Conservation (phyloP, 1,140 invertebrate species). For the Trichogramma pretiosum region DNA sequence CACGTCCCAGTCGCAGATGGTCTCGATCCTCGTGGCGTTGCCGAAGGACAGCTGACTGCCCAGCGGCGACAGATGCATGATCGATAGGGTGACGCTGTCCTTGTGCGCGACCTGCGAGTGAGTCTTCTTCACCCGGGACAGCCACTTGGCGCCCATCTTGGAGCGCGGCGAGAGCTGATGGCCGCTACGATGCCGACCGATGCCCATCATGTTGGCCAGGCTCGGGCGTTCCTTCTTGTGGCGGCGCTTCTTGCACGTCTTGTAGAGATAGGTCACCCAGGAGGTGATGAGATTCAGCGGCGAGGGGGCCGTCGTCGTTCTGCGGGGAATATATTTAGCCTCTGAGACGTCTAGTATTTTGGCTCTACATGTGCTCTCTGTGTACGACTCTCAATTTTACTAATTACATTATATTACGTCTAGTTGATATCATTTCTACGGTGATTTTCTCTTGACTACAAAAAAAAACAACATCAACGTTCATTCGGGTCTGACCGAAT, state of each 20-base stretch:
- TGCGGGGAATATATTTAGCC: no score
- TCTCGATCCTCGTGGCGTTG: constrained; percentile 67
- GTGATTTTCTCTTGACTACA: no score
- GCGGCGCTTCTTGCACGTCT: constrained; percentile 65
- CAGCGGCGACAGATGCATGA: constrained; percentile 68
- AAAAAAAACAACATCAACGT: no score
- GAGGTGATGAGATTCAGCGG: constrained; percentile 94
- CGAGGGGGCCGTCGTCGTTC: constrained; percentile 92
- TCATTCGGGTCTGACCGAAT: no score
- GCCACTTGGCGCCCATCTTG: constrained; percentile 76
- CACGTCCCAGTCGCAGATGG: constrained; percentile 82
- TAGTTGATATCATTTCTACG: no score
- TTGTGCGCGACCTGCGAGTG: constrained; percentile 65
- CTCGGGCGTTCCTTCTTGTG: constrained; percentile 70
- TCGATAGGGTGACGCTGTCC: constrained; percentile 67
- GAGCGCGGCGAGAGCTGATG: constrained; percentile 69
- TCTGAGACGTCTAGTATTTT: no score
- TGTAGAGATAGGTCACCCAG: constrained; percentile 75
- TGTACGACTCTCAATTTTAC: no score
- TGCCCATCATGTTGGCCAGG: constrained; percentile 69
- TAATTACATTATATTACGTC: no score
- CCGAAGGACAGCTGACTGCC: constrained; percentile 74
- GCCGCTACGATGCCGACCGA: constrained; percentile 55
- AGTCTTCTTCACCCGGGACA: constrained; percentile 70
- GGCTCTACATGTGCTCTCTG: no score